Base-by-base conservation (phyloP, 1,140 invertebrate genomes). In the Gryon sp. region DNA sequence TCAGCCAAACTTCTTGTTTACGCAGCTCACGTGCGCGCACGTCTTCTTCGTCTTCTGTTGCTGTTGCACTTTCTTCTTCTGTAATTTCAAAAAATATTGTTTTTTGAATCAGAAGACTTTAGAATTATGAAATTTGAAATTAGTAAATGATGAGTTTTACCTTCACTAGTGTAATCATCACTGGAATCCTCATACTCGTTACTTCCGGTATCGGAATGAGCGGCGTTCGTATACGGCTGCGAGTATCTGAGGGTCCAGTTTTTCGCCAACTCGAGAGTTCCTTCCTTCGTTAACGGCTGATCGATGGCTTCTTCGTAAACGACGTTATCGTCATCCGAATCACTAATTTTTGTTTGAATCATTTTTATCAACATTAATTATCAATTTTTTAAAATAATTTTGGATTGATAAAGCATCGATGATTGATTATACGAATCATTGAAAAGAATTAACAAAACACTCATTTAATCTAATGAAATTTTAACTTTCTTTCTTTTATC, bases 41-140 rank as follows among this genome's bases (percentile, higher is more conserved):
- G 45, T 94, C 93, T 43, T 92, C 91, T 85, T 94, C 93, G 5
- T 93, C 93, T 85, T 94, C 93, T 0, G 93, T 94, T 14, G 93
- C 92, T 7, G 93, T 93, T 43, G 92, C 92, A 81, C 92, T 93
- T 70, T 94, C 93, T 69, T 92, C 92, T 79, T 92, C 92, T 92
- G 81, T 14, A 57, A 52, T 22, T 45, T 40, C 26, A 24, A 20
- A 30, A 50, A 18, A 22, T 15, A 14, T 38, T n/a, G 15, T 4
- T 38, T 38, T 38, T 15, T n/a, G n/a, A n/a, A n/a, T n/a, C n/a
- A n/a, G n/a, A n/a, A n/a, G 9, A 32, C 28, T 32, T 6, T 32
- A 11, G n/a, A 32, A 32, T 3, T 6, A n/a, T 6, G n/a, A n/a
- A n/a, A 32, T 4, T 32, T 32, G 3, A 11, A 26, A 45, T 24